Evolutionary conservation across 37 sponge, comb jelly and placozoan species (phyloP), one percentile per base, ranked within the genome.

Genomic region (Lycopodina hypogea): DNA sequence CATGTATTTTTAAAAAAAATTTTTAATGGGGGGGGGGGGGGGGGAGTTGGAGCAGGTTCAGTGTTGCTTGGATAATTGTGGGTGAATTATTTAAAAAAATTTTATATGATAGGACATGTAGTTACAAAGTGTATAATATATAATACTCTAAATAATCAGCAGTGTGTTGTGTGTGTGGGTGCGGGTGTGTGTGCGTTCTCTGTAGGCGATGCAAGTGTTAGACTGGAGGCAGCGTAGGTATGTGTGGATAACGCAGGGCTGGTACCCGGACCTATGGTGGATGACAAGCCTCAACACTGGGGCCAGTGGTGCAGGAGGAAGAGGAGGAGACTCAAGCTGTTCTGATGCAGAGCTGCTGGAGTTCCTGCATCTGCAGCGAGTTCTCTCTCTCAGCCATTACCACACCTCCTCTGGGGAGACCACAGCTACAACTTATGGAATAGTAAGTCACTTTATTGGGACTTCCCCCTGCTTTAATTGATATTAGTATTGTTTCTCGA

Each of bases 191-290:
- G 48, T 45, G 48, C 9, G 48, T 58, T 18, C 59, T 18, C 14
- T 58, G 18, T 19, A 58, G 59, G 59, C 38, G 9, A 18, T 67
- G 28, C 39, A 33, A 3, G 8, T 6, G 6, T 51, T 36, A 23
- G 11, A 15, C 32, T 40, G 73, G 53, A 14, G 30, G 41, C 24
- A 58, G 59, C 26, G 32, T 40, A 33, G 41, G 40, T 75, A 75
- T 58, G 76, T 75, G 38, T 75, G 76, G 76, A 14, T 75, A 32
- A 60, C 26, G 17, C 76, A 52, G 40, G 82, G 82, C 19, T 81
- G 82, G 82, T 81, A 81, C 42, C 22, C 30, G 2, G 61, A 72
- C 28, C 30, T 26, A 39, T 81, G 82, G 82, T 81, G 72, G 73
- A 61, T 3, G 7, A 38, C 34, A 3, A 36, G 22, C 42, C 15